Percentiles rank a stretch among this genome's conserved stretches.
Conservation (phyloP, 2,113 vertebrate genomes). For the Cisticola juncidis region DNA sequence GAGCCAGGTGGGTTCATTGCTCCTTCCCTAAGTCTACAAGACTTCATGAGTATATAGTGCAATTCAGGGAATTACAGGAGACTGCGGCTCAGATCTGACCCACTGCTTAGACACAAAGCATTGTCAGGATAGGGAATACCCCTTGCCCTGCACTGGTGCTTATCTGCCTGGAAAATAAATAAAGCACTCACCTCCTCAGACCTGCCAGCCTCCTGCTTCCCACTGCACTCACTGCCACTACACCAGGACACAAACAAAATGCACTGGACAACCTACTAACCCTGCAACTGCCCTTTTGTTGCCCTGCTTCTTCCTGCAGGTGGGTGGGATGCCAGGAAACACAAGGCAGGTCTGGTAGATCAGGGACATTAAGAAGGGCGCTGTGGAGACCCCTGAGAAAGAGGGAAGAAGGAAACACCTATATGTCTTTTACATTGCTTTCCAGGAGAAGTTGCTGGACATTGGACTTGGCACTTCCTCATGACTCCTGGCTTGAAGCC, state of each 20-base stretch:
- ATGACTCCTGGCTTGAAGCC: not conserved
- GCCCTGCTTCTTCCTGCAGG: not conserved
- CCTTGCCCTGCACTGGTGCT: accelerated
- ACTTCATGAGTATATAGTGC: accelerated
- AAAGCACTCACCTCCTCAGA: not conserved
- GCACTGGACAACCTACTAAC: accelerated
- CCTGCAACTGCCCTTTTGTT: not conserved
- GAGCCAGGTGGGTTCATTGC: not conserved
- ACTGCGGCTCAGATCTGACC: not conserved
- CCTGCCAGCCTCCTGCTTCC: not conserved
- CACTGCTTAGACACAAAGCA: not conserved
- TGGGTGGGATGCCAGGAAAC: not conserved
- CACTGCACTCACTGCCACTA: not conserved
- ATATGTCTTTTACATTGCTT: accelerated
- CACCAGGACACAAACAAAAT: accelerated
- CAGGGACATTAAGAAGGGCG: not conserved
- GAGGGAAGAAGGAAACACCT: not conserved
- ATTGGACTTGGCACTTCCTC: not conserved
- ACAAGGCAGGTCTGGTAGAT: not conserved
- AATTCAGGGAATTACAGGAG: not conserved
- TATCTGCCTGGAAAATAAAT: not conserved
- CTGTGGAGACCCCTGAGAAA: not conserved
- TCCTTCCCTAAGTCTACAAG: not conserved
- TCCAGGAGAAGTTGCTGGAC: not conserved
- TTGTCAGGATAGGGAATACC: not conserved